Conservation (phyloP, 2,797 vertebrate species). For the Dromococcyx pavoninus region DNA sequence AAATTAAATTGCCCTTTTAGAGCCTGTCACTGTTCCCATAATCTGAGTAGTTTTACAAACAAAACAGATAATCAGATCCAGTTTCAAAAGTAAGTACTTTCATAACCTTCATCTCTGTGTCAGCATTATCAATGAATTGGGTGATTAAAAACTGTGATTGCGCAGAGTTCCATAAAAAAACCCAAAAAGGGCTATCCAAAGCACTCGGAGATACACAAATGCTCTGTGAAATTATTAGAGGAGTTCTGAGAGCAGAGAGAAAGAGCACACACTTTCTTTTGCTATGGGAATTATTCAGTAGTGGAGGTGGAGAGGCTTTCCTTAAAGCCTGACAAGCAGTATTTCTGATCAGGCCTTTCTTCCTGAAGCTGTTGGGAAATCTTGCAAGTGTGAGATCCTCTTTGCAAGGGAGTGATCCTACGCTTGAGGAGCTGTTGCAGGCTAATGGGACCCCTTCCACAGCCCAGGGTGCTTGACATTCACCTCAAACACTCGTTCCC, state of each 20-base stretch:
- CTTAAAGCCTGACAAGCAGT: neutral
- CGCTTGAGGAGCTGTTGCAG: rapidly evolving
- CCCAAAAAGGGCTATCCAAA: neutral
- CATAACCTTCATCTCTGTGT: conserved; percentile 20
- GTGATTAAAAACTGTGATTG: conserved; percentile 3
- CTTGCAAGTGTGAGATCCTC: neutral
- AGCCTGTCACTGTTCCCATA: conserved; percentile 44
- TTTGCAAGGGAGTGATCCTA: neutral
- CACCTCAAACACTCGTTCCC: neutral
- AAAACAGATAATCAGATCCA: conserved; percentile 1
- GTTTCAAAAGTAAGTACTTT: conserved; percentile 1
- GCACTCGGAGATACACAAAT: neutral
- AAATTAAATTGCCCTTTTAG: conserved; percentile 26
- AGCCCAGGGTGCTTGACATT: neutral
- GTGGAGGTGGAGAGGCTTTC: neutral
- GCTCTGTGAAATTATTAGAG: neutral
- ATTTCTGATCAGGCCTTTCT: neutral
- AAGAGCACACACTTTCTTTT: neutral
- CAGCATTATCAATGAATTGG: neutral
- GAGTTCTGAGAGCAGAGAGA: neutral
- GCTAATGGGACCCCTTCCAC: neutral
- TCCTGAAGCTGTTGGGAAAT: neutral
- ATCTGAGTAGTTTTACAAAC: conserved; percentile 38
- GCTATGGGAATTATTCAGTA: neutral
- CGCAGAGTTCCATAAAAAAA: neutral